Percentiles rank a stretch among this genome's conserved stretches.
These are phyloP conservation scores for Rynchops niger DNA, from an alignment of 2,113 vertebrate species.

Conservation along the genomic window DNA sequence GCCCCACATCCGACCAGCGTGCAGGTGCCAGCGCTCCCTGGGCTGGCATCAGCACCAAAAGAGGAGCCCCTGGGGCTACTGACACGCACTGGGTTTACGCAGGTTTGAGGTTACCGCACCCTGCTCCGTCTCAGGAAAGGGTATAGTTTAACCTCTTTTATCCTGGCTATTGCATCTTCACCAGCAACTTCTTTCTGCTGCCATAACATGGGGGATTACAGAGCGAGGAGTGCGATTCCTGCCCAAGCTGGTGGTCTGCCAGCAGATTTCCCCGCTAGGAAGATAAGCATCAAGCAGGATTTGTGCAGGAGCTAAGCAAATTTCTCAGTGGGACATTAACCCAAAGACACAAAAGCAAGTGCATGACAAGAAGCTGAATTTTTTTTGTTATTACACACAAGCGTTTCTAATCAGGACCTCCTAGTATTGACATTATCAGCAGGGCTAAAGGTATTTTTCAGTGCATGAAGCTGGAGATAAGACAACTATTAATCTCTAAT, in stretches of 20 bases:
- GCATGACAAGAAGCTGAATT: neutral
- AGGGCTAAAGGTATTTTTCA: neutral
- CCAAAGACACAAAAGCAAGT: neutral
- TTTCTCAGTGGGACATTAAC: neutral
- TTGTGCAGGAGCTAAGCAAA: neutral
- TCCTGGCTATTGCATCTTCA: neutral
- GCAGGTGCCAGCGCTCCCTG: neutral
- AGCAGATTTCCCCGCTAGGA: neutral
- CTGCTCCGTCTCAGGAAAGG: neutral
- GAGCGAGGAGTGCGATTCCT: neutral
- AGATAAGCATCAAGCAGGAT: neutral
- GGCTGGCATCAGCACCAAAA: neutral
- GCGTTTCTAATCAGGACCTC: rapidly evolving
- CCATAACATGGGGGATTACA: rapidly evolving
- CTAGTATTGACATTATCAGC: neutral
- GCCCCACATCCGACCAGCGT: neutral
- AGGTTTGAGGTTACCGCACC: neutral
- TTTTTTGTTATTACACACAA: neutral
- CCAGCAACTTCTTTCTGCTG: neutral
- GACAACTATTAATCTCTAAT: neutral
- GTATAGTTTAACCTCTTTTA: neutral
- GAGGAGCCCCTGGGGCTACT: neutral
- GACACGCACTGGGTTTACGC: rapidly evolving
- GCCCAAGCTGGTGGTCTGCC: neutral
- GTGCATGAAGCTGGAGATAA: neutral